Conservation (phyloP, 2,888 invertebrate species). For the Arctia plantaginis region DNA sequence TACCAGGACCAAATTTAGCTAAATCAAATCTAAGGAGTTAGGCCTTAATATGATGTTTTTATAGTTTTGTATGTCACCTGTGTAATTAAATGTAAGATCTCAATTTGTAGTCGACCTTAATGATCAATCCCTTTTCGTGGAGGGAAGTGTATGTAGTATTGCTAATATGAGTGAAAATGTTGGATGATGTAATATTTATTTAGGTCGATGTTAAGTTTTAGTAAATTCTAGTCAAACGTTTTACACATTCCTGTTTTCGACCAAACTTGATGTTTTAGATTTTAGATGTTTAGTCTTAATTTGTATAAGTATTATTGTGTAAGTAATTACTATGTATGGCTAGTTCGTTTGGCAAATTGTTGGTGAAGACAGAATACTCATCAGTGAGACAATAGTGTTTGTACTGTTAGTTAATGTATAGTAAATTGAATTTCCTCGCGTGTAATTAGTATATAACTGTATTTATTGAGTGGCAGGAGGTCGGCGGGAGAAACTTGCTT, state of each 20-base stretch:
- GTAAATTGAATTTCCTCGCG: constrained; percentile 56
- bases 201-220: constrained; percentile 85
- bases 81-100: constrained; percentile 70
- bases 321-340: constrained; percentile 50
- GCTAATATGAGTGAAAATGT: constrained; percentile 72
- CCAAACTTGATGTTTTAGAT: constrained; percentile 79
- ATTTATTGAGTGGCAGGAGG: constrained; percentile 51
- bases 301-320: constrained; percentile 46
- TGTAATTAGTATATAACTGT: constrained; percentile 59
- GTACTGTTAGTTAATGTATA: constrained; percentile 45
- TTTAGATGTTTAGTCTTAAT: constrained; percentile 50
- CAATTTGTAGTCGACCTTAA: constrained; percentile 72
- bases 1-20: constrained; percentile 23
- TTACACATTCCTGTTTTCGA: constrained; percentile 86
- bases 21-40: constrained; percentile 25
- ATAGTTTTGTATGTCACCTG: constrained; percentile 66
- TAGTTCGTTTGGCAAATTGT: constrained; percentile 41
- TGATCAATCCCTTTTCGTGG: constrained; percentile 51
- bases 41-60: constrained; percentile 37
- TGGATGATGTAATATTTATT: constrained; percentile 81
- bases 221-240: constrained; percentile 86
- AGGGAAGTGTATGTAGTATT: constrained; percentile 49
- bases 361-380: constrained; percentile 47
- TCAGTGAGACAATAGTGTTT: constrained; percentile 25
- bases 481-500: constrained; percentile 47